Base-by-base conservation (phyloP, 2,797 vertebrate species). In the Sternotherus odoratus region DNA sequence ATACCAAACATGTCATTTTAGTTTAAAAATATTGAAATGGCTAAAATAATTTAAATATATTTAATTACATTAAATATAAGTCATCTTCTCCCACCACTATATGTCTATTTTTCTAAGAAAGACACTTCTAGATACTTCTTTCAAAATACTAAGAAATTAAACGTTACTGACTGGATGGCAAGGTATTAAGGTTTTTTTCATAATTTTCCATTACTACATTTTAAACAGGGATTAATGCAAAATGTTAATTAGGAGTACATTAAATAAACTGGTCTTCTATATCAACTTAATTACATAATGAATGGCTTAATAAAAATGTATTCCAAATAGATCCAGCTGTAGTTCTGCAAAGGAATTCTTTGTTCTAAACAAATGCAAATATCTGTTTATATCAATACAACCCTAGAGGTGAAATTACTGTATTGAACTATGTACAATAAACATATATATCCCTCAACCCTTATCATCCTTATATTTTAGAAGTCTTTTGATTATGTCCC, bases 61-160 rank as follows among this genome's bases (percentile, higher is more conserved):
- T 93, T 77, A 88, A 85, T 51, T 5, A 85, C 15, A 24, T 74
- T 82, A n/a, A n/a, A n/a, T n/a, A n/a, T 30, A 91, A 30, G 26
- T 30, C 4, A 75, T 30, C 46, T n/a, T 39, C 21, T 79, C 36
- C 53, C 49, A 53, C 10, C 36, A 36, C 36, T 60, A 13, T 43
- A 10, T 46, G 60, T 84, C 2, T 51, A 75, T 85, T 87, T 82
- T 69, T 82, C 46, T 69, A 54, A 77, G 57, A 30, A 43, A 6
- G 13, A 7, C 43, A 46, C 21, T 11, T 53, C 77, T 49, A 74
- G 87, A 66, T 53, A 85, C 16, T 85, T 24, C 36, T 80, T 30
- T 84, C 48, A 89, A 10, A 79, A 89, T 33, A 85, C n/a, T 83
- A 72, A 95, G 89, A 11, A 79, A 93, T 9, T 60, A 94, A 91